Percentiles rank a stretch among this genome's conserved stretches.
These are phyloP conservation scores for Drosophila asahinai DNA, from an alignment of 1,140 invertebrate species.

Conservation along the genomic window DNA sequence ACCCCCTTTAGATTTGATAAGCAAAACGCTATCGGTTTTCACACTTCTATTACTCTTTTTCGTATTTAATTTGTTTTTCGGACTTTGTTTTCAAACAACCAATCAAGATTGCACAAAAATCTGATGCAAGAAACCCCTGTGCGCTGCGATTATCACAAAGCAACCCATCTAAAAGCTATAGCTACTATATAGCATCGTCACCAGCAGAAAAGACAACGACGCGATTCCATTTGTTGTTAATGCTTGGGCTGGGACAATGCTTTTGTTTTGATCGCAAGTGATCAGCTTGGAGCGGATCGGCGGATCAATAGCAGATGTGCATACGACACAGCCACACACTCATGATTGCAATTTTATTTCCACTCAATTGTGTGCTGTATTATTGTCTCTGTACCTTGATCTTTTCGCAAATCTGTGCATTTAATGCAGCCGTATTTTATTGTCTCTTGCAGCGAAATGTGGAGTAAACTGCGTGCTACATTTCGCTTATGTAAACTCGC, in stretches of 20 bases:
- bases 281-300: slow-evolving; percentile 15
- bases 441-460: slow-evolving; percentile 50
- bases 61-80: background rate
- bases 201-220: slow-evolving; percentile 2
- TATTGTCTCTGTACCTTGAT: slow-evolving; percentile 73
- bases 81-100: slow-evolving; percentile 13
- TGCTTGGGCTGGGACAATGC: slow-evolving; percentile 59
- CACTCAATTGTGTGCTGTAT: slow-evolving; percentile 64
- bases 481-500: slow-evolving; percentile 53
- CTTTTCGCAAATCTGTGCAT: slow-evolving; percentile 67
- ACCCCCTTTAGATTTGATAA: background rate
- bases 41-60: background rate
- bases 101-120: slow-evolving; percentile 7
- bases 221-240: slow-evolving; percentile 48
- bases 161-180: slow-evolving; percentile 23
- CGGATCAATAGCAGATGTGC: slow-evolving; percentile 45
- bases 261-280: slow-evolving; percentile 64
- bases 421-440: slow-evolving; percentile 49
- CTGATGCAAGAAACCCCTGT: slow-evolving; percentile 11
- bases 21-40: background rate
- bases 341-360: slow-evolving; percentile 38
- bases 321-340: slow-evolving; percentile 13
- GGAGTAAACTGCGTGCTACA: slow-evolving; percentile 73
- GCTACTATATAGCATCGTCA: slow-evolving; percentile 14
- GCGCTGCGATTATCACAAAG: background rate